phyloP scores from a whole-genome alignment of 2,113 vertebrate genomes.

The Fukomys damarensis region DNA sequence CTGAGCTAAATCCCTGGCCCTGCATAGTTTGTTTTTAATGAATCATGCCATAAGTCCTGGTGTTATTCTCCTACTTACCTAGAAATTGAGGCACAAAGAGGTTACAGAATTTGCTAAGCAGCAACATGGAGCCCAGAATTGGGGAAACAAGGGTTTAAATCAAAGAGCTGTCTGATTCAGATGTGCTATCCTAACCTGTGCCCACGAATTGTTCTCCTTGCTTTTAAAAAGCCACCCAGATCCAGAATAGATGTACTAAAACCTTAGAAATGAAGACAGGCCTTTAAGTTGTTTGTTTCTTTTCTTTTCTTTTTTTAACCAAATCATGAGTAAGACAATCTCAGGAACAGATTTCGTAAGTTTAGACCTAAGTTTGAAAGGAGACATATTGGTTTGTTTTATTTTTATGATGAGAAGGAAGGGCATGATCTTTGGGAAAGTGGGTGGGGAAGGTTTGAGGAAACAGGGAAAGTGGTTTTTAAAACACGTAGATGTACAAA shows the following conservation, averaged over 20 bases:
- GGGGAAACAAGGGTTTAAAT: not conserved
- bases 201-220: not conserved
- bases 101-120: not conserved
- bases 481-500: conserved; percentile 6
- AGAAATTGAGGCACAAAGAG: not conserved
- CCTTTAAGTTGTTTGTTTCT: not conserved
- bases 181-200: not conserved
- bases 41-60: not conserved
- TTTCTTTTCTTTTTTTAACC: not conserved
- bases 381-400: not conserved
- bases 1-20: too few species aligned
- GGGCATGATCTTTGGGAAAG: not conserved
- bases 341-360: not conserved
- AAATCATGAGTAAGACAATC: not conserved
- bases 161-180: not conserved
- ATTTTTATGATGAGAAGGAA: not conserved
- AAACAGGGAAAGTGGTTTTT: not conserved
- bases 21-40: too few species aligned
- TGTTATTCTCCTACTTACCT: not conserved
- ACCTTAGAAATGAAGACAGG: conserved; percentile 32
- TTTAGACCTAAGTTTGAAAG: not conserved
- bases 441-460: not conserved
- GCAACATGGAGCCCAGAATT: not conserved
- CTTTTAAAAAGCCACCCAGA: not conserved
- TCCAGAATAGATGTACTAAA: not conserved